Evolutionary conservation across 2,113 vertebrate species (phyloP).

Genomic region (Axis porcinus): DNA sequence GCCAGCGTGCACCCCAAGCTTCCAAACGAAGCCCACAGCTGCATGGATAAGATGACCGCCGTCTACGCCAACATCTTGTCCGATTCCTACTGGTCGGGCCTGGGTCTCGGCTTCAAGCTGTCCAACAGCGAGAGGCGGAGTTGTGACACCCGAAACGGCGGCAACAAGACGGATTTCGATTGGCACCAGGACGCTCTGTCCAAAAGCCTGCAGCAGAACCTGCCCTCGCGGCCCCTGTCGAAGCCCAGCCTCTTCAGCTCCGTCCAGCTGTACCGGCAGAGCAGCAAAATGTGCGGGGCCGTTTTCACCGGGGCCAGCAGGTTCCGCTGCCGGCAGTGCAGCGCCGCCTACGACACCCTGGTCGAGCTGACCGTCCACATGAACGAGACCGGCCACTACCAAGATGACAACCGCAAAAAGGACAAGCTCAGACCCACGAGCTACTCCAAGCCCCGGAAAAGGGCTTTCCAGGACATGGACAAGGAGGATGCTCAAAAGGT

Average conservation of each 20-base stretch:
- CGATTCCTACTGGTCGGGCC: slow-evolving; percentile 97
- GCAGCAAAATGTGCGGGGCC: slow-evolving; percentile 89
- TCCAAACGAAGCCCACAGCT: slow-evolving; percentile 87
- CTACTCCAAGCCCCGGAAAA: slow-evolving; percentile 93
- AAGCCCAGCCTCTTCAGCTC: slow-evolving; percentile 98
- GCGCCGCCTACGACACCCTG: slow-evolving; percentile 95
- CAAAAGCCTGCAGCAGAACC: slow-evolving; percentile 94
- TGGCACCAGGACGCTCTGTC: slow-evolving; percentile 98
- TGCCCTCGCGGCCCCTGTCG: slow-evolving; percentile 87
- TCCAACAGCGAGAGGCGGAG: slow-evolving; percentile 88
- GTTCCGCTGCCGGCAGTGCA: slow-evolving; percentile 97
- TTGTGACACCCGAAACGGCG: slow-evolving; percentile 92
- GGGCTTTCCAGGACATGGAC: slow-evolving; percentile 96
- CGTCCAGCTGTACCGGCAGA: slow-evolving; percentile 95
- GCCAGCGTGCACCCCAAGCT: slow-evolving; percentile 79
- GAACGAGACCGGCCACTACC: slow-evolving; percentile 97
- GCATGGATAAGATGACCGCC: slow-evolving; percentile 97
- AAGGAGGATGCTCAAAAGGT: slow-evolving; percentile 98
- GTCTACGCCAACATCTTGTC: slow-evolving; percentile 98
- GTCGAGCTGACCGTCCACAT: slow-evolving; percentile 97
- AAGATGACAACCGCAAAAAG: slow-evolving; percentile 96
- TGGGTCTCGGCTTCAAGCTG: slow-evolving; percentile 93
- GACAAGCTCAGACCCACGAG: slow-evolving; percentile 90
- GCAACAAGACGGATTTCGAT: slow-evolving; percentile 92
- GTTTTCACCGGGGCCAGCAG: slow-evolving; percentile 97